A percentile compares a stretch with the other conserved stretches of the same genome.
Conservation (phyloP, 2,888 invertebrate species). For the Dryadula phaetusa region DNA sequence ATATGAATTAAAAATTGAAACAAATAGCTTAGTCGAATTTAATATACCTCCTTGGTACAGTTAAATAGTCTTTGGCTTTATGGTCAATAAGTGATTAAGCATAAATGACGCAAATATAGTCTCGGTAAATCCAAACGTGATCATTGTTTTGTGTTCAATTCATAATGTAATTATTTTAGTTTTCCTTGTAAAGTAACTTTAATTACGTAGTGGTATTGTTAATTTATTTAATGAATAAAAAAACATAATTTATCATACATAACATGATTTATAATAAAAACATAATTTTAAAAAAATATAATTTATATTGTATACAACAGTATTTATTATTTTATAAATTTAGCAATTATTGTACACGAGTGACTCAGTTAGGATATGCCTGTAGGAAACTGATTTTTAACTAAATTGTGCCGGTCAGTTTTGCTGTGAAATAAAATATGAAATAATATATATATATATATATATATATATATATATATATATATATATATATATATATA, state of each 20-base stretch:
- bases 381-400: not conserved
- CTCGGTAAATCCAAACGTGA: conserved; percentile 19
- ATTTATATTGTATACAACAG: too few relatives aligned
- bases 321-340: too few relatives aligned
- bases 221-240: not conserved
- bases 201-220: not conserved
- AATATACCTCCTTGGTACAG: not conserved
- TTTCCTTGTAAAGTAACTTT: conserved; percentile 12
- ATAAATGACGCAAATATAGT: conserved; percentile 9
- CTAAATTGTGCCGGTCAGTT: too few relatives aligned
- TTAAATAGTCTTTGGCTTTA: not conserved
- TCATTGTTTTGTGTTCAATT: not conserved
- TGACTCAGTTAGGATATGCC: not conserved
- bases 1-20: not conserved
- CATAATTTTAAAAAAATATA: too few relatives aligned
- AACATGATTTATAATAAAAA: too few relatives aligned
- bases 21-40: not conserved
- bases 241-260: not conserved
- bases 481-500: too few relatives aligned
- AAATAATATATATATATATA: too few relatives aligned
- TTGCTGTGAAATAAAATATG: too few relatives aligned
- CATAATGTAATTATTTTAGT: not conserved
- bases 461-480: too few relatives aligned
- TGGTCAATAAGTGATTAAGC: not conserved
- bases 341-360: not conserved